These are phyloP conservation scores for Heliconius eleuchia DNA, from an alignment of 1,140 invertebrate genomes.

Conservation along the genomic window DNA sequence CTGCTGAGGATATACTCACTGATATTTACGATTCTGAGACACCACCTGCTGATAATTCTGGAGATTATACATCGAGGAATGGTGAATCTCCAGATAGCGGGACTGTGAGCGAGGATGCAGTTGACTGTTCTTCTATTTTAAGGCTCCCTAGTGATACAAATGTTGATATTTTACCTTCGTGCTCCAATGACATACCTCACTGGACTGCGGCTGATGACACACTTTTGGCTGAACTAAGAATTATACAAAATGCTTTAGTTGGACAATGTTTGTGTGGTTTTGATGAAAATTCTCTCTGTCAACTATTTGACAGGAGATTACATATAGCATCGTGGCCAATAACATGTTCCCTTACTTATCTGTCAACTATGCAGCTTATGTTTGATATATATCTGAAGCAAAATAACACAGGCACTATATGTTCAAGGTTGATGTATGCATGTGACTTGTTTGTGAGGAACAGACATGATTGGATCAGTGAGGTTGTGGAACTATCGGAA, in stretches of 20 bases:
- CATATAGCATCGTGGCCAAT: slow-evolving; percentile 87
- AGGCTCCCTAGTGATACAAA: slow-evolving; percentile 57
- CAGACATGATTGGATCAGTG: slow-evolving; percentile 90
- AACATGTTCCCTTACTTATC: slow-evolving; percentile 87
- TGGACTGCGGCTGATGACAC: slow-evolving; percentile 70
- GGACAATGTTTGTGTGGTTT: slow-evolving; percentile 90
- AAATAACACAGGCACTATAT: slow-evolving; percentile 89
- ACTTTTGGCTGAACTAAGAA: slow-evolving; percentile 61
- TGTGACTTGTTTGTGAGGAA: slow-evolving; percentile 90
- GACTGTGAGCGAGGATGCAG: slow-evolving; percentile 77
- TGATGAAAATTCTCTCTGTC: slow-evolving; percentile 85
- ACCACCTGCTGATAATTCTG: slow-evolving; percentile 57
- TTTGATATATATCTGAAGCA: slow-evolving; percentile 93
- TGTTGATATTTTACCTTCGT: slow-evolving; percentile 64
- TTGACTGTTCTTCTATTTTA: slow-evolving; percentile 70
- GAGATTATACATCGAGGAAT: slow-evolving; percentile 65
- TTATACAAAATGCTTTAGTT: slow-evolving; percentile 84
- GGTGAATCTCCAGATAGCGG: slow-evolving; percentile 76
- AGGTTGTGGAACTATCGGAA: slow-evolving; percentile 89
- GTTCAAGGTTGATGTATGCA: slow-evolving; percentile 88
- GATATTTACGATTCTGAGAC: slow-evolving; percentile 71
- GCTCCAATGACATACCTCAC: slow-evolving; percentile 56
- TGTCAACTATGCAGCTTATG: slow-evolving; percentile 90
- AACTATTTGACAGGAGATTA: slow-evolving; percentile 86
- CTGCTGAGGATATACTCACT: slow-evolving; percentile 65